phyloP scores from a whole-genome alignment of 2,888 invertebrate species.

The Neoascia interrupta region DNA sequence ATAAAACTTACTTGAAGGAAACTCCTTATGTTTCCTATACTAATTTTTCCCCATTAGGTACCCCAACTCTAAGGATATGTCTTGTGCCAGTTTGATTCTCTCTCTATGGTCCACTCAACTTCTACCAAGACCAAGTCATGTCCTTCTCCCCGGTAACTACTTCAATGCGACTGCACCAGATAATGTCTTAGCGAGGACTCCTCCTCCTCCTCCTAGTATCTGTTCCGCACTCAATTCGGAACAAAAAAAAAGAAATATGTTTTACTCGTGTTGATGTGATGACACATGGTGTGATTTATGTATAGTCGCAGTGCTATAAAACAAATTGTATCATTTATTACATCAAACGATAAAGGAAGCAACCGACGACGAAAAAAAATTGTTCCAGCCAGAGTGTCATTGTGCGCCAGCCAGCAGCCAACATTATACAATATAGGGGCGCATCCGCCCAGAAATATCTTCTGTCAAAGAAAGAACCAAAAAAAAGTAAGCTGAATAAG shows the following conservation, averaged over 20 bases:
- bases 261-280: slow-evolving; percentile 51
- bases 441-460: slow-evolving; percentile 34
- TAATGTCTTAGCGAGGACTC: background rate
- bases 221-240: background rate
- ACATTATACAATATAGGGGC: slow-evolving; percentile 37
- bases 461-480: slow-evolving; percentile 3
- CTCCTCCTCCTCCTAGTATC: background rate
- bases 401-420: slow-evolving; percentile 12
- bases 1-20: no score
- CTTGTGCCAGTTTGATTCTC: no score
- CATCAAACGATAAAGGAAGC: slow-evolving; percentile 32
- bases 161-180: slow-evolving; percentile 3
- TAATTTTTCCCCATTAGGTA: no score
- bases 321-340: slow-evolving; percentile 64
- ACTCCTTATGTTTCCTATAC: no score
- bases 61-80: no score
- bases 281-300: slow-evolving; percentile 66
- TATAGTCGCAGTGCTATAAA: slow-evolving; percentile 28
- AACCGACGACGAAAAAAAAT: slow-evolving; percentile 16
- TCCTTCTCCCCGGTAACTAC: background rate
- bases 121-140: no score
- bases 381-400: slow-evolving; percentile 33
- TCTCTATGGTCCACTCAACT: no score
- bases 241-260: slow-evolving; percentile 30
- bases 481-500: slow-evolving; percentile 29